These are phyloP conservation scores for Climacteris rufus DNA, from an alignment of 2,113 vertebrate genomes.

Conservation along the genomic window DNA sequence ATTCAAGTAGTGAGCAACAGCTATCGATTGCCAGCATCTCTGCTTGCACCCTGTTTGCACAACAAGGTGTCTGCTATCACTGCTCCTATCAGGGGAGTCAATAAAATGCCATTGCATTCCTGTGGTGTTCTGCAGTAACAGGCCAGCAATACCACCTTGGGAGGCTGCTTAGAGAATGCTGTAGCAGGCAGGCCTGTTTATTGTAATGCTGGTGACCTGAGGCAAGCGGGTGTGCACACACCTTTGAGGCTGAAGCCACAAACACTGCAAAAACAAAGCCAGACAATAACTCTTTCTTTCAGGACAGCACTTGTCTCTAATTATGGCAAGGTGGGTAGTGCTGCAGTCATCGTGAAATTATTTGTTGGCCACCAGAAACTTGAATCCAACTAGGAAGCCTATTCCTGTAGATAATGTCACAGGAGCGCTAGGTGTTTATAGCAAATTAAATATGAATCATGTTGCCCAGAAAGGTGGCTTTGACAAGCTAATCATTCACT, in stretches of 20 bases:
- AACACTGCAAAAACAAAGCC: slow-evolving; percentile 9
- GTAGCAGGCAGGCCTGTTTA: slow-evolving; percentile 32
- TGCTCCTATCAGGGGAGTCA: slow-evolving; percentile 9
- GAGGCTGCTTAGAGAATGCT: background rate
- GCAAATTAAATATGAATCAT: slow-evolving; percentile 44
- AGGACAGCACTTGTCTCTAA: slow-evolving; percentile 49
- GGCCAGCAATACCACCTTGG: background rate
- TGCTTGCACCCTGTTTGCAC: slow-evolving; percentile 33
- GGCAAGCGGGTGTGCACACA: background rate
- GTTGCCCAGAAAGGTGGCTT: slow-evolving; percentile 12
- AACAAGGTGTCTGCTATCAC: slow-evolving; percentile 61
- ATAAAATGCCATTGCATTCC: background rate
- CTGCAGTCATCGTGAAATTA: slow-evolving; percentile 19
- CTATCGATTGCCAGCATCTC: slow-evolving; percentile 28
- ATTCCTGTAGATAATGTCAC: slow-evolving; percentile 20
- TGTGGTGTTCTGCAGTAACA: slow-evolving; percentile 51
- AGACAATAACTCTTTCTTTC: slow-evolving; percentile 37
- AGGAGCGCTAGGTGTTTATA: background rate
- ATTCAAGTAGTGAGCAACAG: background rate
- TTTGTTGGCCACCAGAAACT: slow-evolving; percentile 32
- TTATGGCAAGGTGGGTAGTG: slow-evolving; percentile 15
- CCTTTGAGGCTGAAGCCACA: slow-evolving; percentile 28
- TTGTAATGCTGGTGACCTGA: slow-evolving; percentile 31
- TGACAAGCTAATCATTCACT: slow-evolving; percentile 47
- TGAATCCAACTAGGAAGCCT: background rate